Evolutionary conservation across 2,113 vertebrate genomes (phyloP).

Genomic region (Corynorhinus townsendii): DNA sequence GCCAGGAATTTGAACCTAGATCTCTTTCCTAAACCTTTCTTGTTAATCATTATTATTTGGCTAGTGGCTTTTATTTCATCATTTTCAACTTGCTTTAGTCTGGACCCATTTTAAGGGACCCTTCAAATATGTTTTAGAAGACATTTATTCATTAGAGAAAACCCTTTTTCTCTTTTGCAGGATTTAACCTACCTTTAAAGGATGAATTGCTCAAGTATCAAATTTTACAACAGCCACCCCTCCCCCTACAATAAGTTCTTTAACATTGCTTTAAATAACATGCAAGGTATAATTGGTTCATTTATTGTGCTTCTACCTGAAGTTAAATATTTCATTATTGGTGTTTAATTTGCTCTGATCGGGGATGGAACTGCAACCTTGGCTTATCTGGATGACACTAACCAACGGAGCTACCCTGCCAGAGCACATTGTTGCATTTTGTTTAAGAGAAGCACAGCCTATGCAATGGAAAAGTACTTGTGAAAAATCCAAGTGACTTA

Average conservation of each 20-base stretch:
- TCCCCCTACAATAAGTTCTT: background rate
- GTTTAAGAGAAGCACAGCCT: background rate
- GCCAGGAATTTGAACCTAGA: background rate
- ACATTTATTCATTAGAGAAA: background rate
- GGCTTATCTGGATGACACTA: background rate
- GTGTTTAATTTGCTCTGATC: background rate
- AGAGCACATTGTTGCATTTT: background rate
- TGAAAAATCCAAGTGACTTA: background rate
- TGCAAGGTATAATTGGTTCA: background rate
- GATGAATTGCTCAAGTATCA: background rate
- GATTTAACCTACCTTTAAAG: background rate
- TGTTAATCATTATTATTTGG: background rate
- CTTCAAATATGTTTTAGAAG: background rate
- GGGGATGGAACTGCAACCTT: background rate
- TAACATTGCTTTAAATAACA: background rate
- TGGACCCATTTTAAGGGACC: background rate
- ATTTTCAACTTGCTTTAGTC: background rate
- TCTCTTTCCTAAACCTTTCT: background rate
- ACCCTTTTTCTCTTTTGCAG: background rate
- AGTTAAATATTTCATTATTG: constrained; percentile 5
- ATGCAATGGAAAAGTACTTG: constrained; percentile 17
- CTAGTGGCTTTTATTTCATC: background rate
- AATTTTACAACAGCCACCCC: background rate
- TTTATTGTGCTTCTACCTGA: background rate
- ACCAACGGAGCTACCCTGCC: background rate